Evolutionary conservation across 1,140 invertebrate species (phyloP), one percentile per base, ranked within the genome.

Genomic region (Heliothis subflexa): DNA sequence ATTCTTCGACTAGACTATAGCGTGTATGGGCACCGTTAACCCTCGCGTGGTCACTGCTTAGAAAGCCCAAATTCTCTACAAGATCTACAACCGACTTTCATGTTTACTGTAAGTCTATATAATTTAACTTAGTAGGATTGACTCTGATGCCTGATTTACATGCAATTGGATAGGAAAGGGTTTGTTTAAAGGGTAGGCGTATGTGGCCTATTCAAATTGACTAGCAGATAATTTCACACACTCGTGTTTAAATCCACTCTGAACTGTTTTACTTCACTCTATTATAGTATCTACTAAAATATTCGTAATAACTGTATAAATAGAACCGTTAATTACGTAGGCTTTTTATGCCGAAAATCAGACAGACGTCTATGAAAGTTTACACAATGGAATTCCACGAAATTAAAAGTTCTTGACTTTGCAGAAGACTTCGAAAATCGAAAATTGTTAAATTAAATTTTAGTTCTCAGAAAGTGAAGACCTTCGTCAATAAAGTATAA

Each of bases 1-100:
- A 62, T 11, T 74, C 71, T 57, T 54, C 54, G 71, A 80, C 64
- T 73, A 76, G 71, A 76, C 33, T 71, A 71, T 80, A 52, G 78
- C 78, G 78, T 80, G 78, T 45, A 25, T 28, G 12, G n/a, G 11
- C 49, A 21, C 59, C 47, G 66, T 76, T 75, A 76, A 75, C 52
- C 62, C 21, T 18, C 55, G 55, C 78, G 73, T 28, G 78, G 72
- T 61, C 72, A 71, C 62, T 66, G 52, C 12, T n/a, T 66, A 12
- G 57, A 55, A 76, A 80, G 64, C 73, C 57, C 78, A 76, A 80
- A 47, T 18, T n/a, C 33, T 68, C 10, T 77, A 66, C 72, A 75
- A 76, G 52, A 76, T 71, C 64, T 78, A 78, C 59, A 62, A 73
- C 74, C 18, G 50, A 52, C 73, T 75, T 64, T 73, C 54, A 73